Base-by-base conservation (phyloP, 2,888 invertebrate species). In the Marronus borbonicus region DNA sequence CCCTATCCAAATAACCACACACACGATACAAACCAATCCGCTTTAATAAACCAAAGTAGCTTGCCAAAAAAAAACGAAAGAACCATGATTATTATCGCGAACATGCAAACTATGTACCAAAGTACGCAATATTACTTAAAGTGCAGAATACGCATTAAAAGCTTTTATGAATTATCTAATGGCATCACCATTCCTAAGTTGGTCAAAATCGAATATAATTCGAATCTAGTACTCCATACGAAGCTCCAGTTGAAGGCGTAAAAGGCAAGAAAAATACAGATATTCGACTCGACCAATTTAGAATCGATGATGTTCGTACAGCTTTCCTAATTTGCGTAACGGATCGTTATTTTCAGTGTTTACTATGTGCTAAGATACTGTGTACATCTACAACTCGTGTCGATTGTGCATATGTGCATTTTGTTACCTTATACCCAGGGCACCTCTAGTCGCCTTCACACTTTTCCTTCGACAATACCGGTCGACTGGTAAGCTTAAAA, bases 391-490 rank as follows among this genome's bases (percentile, higher is more conserved):
- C 17, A 72, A 58, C 3, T 55, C 17, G 55, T 7, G 44, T 44
- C 44, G 44, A 44, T 12, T 44, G 72, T 74, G 72, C 10, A 20
- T 44, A 14, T 44, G 79, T 83, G 83, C 83, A 83, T 80, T 79
- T 81, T 81, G 83, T 86, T 85, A 85, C 85, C 85, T 85, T 85
- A 82, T 84, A 84, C 85, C 84, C 80, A 44, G 12, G 72, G 24
- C 72, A 62, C 72, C 39, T 60, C 44, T 14, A 78, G 79, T 80
- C 80, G 83, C 82, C 82, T 84, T 84, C 72, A 10, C 85, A 85
- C 85, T 83, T 82, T 81, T 82, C 84, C 83, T 79, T 81, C 80
- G 78, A 76, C 81, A 83, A 81, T 82, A 82, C 80, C 66, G 79
- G 64, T 55, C 60, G 79, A 81, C 82, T 82, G 81, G 78, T 66